Conservation (phyloP, 2,113 vertebrate genomes). For the Corythoichthys haematopterus region DNA sequence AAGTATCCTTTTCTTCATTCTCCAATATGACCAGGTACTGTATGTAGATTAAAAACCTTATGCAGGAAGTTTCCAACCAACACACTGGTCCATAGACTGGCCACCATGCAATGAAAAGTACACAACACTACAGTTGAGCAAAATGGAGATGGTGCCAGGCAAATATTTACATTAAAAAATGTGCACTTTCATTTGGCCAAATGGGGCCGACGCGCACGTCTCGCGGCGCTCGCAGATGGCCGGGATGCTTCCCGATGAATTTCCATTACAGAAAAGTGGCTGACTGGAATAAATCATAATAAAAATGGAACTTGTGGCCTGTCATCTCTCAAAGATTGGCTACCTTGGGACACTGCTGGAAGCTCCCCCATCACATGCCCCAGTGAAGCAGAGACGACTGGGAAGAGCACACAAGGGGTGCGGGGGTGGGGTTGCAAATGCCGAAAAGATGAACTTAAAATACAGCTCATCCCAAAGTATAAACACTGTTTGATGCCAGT, state of each 20-base stretch:
- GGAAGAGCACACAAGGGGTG: slow-evolving; percentile 53
- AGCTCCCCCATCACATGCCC: slow-evolving; percentile 73
- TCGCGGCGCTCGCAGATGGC: slow-evolving; percentile 49
- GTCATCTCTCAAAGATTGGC: slow-evolving; percentile 73
- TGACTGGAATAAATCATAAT: slow-evolving; percentile 77
- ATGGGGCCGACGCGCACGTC: slow-evolving; percentile 34
- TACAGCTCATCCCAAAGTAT: slow-evolving; percentile 38
- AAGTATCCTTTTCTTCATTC: no score
- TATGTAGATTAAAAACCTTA: neutral
- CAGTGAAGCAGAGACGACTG: slow-evolving; percentile 72
- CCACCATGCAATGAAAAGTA: neutral
- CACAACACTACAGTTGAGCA: neutral
- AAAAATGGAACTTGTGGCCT: slow-evolving; percentile 72
- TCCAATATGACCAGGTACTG: no score
- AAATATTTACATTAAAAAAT: slow-evolving; percentile 45
- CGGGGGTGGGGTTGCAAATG: slow-evolving; percentile 60
- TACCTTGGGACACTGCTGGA: slow-evolving; percentile 71
- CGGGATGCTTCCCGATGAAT: slow-evolving; percentile 56
- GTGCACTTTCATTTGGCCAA: slow-evolving; percentile 49
- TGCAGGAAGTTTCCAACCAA: slow-evolving; percentile 8
- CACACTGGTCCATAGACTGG: neutral
- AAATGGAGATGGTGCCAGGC: slow-evolving; percentile 20
- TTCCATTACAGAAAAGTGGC: slow-evolving; percentile 73
- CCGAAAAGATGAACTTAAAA: slow-evolving; percentile 63
- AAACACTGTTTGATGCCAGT: slow-evolving; percentile 28